Conservation (phyloP, 2,797 vertebrate species). For the Hybognathus amarus region DNA sequence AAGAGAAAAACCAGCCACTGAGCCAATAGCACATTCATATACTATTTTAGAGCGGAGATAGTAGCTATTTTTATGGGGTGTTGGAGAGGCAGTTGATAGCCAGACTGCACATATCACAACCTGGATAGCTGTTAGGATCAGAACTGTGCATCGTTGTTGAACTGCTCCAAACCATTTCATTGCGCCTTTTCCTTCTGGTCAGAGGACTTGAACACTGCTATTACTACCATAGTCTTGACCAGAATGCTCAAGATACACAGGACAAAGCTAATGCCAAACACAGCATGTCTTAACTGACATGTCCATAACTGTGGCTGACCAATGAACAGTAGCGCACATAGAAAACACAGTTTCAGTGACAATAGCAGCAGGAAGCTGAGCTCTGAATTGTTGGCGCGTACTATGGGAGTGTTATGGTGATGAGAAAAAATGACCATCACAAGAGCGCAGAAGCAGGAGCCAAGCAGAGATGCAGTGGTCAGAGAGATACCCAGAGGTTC, state of each 20-base stretch:
- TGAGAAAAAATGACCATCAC: slow-evolving; percentile 34
- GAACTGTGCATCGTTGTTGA: slow-evolving; percentile 72
- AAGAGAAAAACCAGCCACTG: slow-evolving; percentile 57
- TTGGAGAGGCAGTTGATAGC: slow-evolving; percentile 65
- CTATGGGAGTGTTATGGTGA: slow-evolving; percentile 47
- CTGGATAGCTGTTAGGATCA: slow-evolving; percentile 62
- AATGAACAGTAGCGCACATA: slow-evolving; percentile 59
- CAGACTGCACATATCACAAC: slow-evolving; percentile 63
- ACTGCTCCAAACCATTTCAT: slow-evolving; percentile 70
- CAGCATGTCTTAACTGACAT: slow-evolving; percentile 61
- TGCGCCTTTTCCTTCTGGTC: slow-evolving; percentile 55
- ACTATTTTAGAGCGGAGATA: slow-evolving; percentile 71
- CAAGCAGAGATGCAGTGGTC: slow-evolving; percentile 43
- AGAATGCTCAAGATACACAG: slow-evolving; percentile 60
- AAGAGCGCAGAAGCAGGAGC: slow-evolving; percentile 26
- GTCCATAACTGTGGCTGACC: slow-evolving; percentile 54
- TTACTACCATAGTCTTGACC: slow-evolving; percentile 73
- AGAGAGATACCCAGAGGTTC: slow-evolving; percentile 55
- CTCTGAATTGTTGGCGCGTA: slow-evolving; percentile 59
- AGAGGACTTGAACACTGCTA: slow-evolving; percentile 69
- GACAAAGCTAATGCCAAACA: slow-evolving; percentile 61
- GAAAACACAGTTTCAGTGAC: slow-evolving; percentile 56
- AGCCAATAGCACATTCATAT: slow-evolving; percentile 67
- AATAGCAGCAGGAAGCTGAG: slow-evolving; percentile 57
- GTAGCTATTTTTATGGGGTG: slow-evolving; percentile 67